Evolutionary conservation across 2,888 invertebrate genomes (phyloP).

Genomic region (Portevinia maculata): DNA sequence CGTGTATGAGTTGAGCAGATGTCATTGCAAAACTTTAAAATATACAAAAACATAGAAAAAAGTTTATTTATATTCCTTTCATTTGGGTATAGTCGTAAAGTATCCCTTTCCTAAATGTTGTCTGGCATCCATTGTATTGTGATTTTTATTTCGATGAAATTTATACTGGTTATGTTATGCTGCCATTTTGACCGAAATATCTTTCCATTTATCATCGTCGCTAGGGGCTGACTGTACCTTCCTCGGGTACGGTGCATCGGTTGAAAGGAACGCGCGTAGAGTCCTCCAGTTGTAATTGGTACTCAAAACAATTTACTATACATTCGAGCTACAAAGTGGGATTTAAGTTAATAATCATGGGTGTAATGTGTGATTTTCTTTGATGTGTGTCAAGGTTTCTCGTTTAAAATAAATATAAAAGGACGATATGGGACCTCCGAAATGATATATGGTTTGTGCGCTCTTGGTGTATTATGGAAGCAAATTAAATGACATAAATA

Average conservation of each 20-base stretch:
- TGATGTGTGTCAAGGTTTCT: constrained; percentile 31
- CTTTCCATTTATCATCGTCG: constrained; percentile 25
- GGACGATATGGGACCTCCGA: background rate
- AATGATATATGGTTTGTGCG: constrained; percentile 5
- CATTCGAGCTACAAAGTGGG: background rate
- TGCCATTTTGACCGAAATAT: constrained; percentile 12
- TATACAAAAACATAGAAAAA: constrained; percentile 30
- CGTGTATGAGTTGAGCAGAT: constrained; percentile 23
- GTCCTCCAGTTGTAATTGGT: background rate
- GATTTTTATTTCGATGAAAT: constrained; percentile 52
- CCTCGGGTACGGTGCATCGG: background rate
- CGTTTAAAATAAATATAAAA: constrained; percentile 11
- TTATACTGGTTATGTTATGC: constrained; percentile 2
- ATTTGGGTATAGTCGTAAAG: constrained; percentile 24
- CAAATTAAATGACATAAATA: constrained; percentile 17
- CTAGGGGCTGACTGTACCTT: background rate
- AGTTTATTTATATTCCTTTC: constrained; percentile 36
- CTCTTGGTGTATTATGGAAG: background rate
- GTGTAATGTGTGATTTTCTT: constrained; percentile 21
- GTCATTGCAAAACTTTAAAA: constrained; percentile 24
- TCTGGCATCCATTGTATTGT: constrained; percentile 10
- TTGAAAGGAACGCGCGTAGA: constrained; percentile 1
- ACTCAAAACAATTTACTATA: no score
- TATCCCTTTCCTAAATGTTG: constrained; percentile 46
- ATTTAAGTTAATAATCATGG: constrained; percentile 32